Base-by-base conservation (phyloP, 2,113 vertebrate species). In the Peucedramus taeniatus region DNA sequence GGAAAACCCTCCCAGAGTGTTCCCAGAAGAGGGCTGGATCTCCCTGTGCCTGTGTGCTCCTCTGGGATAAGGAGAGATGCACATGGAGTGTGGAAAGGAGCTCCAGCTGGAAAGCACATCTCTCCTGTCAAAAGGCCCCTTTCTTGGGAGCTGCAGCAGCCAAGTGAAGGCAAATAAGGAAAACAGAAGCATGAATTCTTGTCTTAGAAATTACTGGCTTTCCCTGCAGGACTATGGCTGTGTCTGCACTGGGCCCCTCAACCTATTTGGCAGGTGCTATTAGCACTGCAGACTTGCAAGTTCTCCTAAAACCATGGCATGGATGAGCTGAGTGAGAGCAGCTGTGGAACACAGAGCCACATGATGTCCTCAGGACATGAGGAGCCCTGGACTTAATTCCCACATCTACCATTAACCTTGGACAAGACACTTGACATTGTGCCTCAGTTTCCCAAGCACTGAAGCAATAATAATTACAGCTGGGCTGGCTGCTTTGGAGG, bases 371-470 rank as follows among this genome's bases (percentile, higher is more conserved):
- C 44, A 28, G 95, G 79, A 37, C n/a, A 39, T 0, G 3, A 86
- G 66, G 60, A 90, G 59, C 47, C 71, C 54, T 63, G 59, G n/a
- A 76, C 35, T 91, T 90, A 37, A 60, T 90, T 93, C 75, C 71
- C 90, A 91, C 54, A 21, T 66, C 39, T 44, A 53, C 75, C 54
- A 61, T 51, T 91, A 78, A 88, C 79, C 85, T 93, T 71, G 77
- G 81, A 76, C 28, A 53, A 69, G 54, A 42, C 64, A 68, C 37
- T 23, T 83, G 69, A 83, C 71, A 16, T 44, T 20, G 83, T 94
- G 96, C 96, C 96, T 97, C 93, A 94, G 96, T 96, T 96, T 97
- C 96, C 90, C 93, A 94, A 87, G 92, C 6, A 23, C 75, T 88
- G 90, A 96, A 89, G 92, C 90, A 96, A 89, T 60, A 86, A 33